These are phyloP conservation scores for Loriculus beryllinus DNA, from an alignment of 2,797 vertebrate genomes.

Conservation along the genomic window DNA sequence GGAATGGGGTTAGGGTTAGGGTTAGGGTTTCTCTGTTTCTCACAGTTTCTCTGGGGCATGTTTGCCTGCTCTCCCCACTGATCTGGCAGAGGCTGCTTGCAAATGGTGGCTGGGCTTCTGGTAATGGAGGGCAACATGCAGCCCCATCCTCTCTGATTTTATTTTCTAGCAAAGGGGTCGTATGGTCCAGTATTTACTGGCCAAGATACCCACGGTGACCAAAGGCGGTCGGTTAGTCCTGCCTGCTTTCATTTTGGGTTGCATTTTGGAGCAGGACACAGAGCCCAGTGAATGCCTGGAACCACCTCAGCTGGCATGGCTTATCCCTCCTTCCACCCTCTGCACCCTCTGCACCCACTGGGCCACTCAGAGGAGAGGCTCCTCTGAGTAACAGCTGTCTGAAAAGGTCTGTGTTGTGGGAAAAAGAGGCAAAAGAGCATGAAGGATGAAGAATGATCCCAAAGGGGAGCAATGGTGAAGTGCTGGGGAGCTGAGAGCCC, in stretches of 20 bases:
- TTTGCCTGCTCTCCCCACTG: rapidly evolving
- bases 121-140: rapidly evolving
- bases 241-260: not conserved
- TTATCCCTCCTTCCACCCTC: not conserved
- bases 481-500: not conserved
- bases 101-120: not conserved
- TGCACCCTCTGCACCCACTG: rapidly evolving
- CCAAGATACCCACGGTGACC: rapidly evolving
- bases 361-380: not conserved
- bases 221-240: rapidly evolving
- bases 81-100: rapidly evolving
- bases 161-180: not conserved
- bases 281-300: not conserved
- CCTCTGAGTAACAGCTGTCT: not conserved
- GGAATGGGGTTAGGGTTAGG: too few species aligned
- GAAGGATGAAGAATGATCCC: not conserved
- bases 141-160: not conserved
- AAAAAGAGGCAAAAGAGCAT: not conserved
- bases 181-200: not conserved
- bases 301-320: rapidly evolving
- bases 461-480: not conserved
- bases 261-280: rapidly evolving
- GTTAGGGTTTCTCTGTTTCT: too few species aligned
- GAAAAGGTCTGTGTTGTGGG: not conserved
- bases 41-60: not conserved